These are phyloP conservation scores for Eciton burchellii DNA, from an alignment of 1,140 invertebrate genomes.

Conservation along the genomic window DNA sequence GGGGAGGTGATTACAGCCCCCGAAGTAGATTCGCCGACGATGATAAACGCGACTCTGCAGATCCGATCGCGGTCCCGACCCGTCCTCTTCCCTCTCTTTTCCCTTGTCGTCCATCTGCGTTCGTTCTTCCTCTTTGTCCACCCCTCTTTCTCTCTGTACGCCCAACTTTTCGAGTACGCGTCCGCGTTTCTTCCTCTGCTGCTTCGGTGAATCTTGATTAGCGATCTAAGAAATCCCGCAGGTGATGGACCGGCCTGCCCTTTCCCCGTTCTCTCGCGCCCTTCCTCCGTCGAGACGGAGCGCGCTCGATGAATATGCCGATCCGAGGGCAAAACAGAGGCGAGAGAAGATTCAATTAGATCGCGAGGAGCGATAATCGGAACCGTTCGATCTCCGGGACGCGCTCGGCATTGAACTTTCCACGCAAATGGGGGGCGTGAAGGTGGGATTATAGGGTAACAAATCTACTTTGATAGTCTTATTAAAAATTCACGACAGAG, in stretches of 20 bases:
- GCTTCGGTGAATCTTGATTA: slow-evolving; percentile 67
- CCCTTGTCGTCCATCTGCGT: not conserved
- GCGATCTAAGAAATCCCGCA: slow-evolving; percentile 45
- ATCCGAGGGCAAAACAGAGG: not conserved
- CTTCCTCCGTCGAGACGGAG: slow-evolving; percentile 36
- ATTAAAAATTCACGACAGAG: slow-evolving; percentile 47
- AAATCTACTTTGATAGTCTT: not conserved
- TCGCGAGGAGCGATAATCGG: slow-evolving; percentile 26
- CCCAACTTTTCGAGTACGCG: not conserved
- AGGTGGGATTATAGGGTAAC: not conserved
- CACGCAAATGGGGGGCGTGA: not conserved
- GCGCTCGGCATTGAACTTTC: slow-evolving; percentile 23
- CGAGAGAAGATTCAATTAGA: slow-evolving; percentile 22
- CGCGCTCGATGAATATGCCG: slow-evolving; percentile 32
- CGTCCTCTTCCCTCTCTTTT: slow-evolving; percentile 36
- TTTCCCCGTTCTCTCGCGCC: not conserved
- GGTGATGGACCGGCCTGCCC: not conserved
- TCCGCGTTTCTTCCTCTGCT: not conserved
- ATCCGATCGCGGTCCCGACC: slow-evolving; percentile 70
- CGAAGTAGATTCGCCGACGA: slow-evolving; percentile 78
- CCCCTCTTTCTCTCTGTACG: not conserved
- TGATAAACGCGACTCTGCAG: slow-evolving; percentile 79
- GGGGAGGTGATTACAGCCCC: slow-evolving; percentile 80
- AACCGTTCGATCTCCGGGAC: not conserved
- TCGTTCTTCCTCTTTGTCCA: slow-evolving; percentile 3